phyloP scores from a whole-genome alignment of 2,888 invertebrate species.

The Apomyelois bistriatella region DNA sequence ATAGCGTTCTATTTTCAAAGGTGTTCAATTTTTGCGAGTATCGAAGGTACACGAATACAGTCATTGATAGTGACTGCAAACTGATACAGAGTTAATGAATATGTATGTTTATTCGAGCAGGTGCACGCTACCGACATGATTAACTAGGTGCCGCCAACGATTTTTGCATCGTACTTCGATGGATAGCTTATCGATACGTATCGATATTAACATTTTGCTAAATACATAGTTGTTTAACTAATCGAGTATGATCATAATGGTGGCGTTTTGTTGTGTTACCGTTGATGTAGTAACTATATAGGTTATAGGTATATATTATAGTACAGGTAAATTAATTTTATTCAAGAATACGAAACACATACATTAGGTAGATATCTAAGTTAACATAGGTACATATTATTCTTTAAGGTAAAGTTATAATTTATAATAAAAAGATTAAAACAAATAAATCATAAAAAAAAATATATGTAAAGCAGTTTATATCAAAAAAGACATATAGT shows the following conservation, averaged over 20 bases:
- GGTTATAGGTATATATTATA: no score
- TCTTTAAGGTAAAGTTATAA: no score
- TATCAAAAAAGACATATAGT: no score
- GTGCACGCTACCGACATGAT: constrained; percentile 60
- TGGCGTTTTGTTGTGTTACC: neutral
- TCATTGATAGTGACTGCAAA: constrained; percentile 62
- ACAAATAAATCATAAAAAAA: no score
- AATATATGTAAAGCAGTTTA: no score
- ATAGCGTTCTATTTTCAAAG: constrained; percentile 15
- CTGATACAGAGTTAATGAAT: constrained; percentile 69
- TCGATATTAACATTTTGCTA: constrained; percentile 31
- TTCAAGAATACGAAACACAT: no score
- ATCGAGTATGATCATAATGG: neutral
- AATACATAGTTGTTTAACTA: neutral
- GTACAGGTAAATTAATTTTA: no score
- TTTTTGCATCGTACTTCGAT: constrained; percentile 62
- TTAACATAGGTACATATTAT: no score
- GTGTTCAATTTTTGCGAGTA: constrained; percentile 23
- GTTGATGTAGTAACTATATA: neutral
- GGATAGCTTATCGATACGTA: constrained; percentile 46
- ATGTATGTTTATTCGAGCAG: constrained; percentile 66
- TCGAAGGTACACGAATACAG: constrained; percentile 45
- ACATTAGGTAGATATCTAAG: no score
- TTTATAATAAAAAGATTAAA: no score
- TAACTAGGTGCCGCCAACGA: constrained; percentile 72